These are phyloP conservation scores for Lates japonicus DNA, from an alignment of 2,797 vertebrate species.

Conservation along the genomic window DNA sequence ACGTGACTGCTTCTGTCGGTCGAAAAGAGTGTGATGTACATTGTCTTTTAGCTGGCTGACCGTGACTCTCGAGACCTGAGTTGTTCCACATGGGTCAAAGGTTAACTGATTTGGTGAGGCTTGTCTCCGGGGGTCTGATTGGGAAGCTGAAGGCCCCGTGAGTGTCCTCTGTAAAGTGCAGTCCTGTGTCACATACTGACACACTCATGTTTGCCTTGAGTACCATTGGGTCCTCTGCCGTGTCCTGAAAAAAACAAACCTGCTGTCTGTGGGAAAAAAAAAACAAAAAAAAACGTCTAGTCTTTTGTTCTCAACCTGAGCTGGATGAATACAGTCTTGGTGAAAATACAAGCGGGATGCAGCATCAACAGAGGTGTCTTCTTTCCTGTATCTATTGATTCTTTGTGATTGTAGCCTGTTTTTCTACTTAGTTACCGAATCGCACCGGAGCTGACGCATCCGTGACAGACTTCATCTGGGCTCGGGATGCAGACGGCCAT, in stretches of 20 bases:
- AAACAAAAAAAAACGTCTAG: conserved; percentile 66
- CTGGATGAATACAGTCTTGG: conserved; percentile 68
- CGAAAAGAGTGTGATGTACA: conserved; percentile 72
- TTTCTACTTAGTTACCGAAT: conserved; percentile 63
- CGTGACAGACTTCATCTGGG: conserved; percentile 73
- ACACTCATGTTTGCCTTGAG: conserved; percentile 77
- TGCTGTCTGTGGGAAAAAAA: conserved; percentile 50
- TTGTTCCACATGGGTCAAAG: conserved; percentile 78
- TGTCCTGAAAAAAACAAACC: conserved; percentile 46
- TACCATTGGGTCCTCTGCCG: conserved; percentile 74
- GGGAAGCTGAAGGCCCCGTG: conserved; percentile 69
- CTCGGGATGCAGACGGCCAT: conserved; percentile 60
- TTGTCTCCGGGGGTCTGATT: conserved; percentile 77
- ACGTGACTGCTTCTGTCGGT: conserved; percentile 64
- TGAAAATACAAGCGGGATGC: conserved; percentile 67
- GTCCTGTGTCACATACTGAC: conserved; percentile 81
- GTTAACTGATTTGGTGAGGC: conserved; percentile 81
- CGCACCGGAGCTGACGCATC: conserved; percentile 58
- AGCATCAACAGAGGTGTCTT: conserved; percentile 71
- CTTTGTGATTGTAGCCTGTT: conserved; percentile 63
- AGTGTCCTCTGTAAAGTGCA: conserved; percentile 83
- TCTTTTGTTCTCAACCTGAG: conserved; percentile 72
- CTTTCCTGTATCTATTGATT: conserved; percentile 69
- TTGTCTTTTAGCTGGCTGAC: conserved; percentile 79
- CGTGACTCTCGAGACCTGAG: too few relatives aligned